phyloP scores from a whole-genome alignment of 2,113 vertebrate genomes.

The Hoplias malabaricus region DNA sequence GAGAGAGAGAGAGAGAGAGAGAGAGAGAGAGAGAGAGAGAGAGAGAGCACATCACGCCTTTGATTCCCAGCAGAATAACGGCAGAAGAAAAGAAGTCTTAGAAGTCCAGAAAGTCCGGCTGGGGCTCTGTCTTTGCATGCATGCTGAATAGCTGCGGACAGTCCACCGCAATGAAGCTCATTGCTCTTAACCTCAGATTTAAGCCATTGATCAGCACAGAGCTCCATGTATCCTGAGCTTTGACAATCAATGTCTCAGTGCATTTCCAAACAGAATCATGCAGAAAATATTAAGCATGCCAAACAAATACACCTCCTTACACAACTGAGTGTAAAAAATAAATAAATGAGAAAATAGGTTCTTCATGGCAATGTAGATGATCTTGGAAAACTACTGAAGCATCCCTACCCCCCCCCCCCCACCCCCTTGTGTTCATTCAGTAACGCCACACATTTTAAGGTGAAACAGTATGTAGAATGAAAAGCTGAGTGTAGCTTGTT shows the following conservation, averaged over 20 bases:
- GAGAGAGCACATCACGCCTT: background rate
- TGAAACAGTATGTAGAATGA: too few species aligned
- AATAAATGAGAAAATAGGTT: too few species aligned
- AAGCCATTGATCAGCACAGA: conserved; percentile 30
- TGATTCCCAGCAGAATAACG: background rate
- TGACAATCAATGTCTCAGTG: conserved; percentile 25
- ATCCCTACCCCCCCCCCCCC: too few species aligned
- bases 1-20: background rate
- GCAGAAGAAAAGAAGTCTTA: conserved; percentile 25
- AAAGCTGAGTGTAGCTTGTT: too few species aligned
- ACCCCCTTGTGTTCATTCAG: too few species aligned
- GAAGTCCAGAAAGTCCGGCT: conserved; percentile 9
- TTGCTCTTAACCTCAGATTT: conserved; percentile 35
- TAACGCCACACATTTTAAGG: too few species aligned
- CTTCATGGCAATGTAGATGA: too few species aligned
- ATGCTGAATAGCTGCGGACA: conserved; percentile 5
- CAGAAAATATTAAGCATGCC: background rate
- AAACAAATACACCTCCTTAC: background rate
- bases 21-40: background rate
- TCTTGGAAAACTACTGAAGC: too few species aligned
- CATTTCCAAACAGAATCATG: conserved; percentile 27
- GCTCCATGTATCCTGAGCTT: conserved; percentile 17
- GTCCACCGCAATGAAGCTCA: conserved; percentile 33
- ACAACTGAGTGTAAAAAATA: background rate
- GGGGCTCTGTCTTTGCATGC: conserved; percentile 32